Evolutionary conservation across 2,888 invertebrate species (phyloP).

Genomic region (Euzetes globulus): DNA sequence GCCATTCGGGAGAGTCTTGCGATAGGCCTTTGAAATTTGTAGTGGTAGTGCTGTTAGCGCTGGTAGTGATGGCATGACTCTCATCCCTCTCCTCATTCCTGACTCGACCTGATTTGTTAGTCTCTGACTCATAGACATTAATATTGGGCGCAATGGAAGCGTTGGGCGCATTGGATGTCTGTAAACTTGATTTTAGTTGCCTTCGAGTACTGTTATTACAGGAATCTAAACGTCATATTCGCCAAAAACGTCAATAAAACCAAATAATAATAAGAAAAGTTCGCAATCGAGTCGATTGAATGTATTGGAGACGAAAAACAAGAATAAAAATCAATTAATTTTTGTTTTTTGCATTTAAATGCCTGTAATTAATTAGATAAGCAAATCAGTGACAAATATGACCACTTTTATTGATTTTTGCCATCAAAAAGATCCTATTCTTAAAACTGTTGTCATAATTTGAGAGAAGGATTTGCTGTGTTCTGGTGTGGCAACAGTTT

Average conservation of each 20-base stretch:
- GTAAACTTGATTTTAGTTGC: conserved; percentile 27
- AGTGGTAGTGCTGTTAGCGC: not conserved
- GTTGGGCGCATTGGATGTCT: conserved; percentile 7
- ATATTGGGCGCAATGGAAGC: conserved; percentile 10
- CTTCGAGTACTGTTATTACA: conserved; percentile 12
- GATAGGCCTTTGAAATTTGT: not conserved
- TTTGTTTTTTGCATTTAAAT: not conserved
- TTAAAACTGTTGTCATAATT: not conserved
- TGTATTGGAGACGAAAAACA: not conserved
- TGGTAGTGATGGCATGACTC: conserved; percentile 10
- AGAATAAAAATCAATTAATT: conserved; percentile 26
- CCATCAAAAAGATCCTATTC: not conserved
- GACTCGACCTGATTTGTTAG: conserved; percentile 26
- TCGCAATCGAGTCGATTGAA: not conserved
- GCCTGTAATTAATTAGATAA: not conserved
- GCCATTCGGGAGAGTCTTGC: conserved; percentile 29
- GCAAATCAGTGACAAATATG: conserved; percentile 11
- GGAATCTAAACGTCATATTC: conserved; percentile 16
- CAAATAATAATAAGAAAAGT: not conserved
- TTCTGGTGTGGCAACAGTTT: no score
- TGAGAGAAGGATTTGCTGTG: not conserved
- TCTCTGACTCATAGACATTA: conserved; percentile 21
- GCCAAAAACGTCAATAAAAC: not conserved
- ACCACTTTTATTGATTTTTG: not conserved
- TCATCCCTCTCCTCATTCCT: conserved; percentile 28